Evolutionary conservation across 2,113 vertebrate species (phyloP).

Genomic region (Glaucidium brasilianum): DNA sequence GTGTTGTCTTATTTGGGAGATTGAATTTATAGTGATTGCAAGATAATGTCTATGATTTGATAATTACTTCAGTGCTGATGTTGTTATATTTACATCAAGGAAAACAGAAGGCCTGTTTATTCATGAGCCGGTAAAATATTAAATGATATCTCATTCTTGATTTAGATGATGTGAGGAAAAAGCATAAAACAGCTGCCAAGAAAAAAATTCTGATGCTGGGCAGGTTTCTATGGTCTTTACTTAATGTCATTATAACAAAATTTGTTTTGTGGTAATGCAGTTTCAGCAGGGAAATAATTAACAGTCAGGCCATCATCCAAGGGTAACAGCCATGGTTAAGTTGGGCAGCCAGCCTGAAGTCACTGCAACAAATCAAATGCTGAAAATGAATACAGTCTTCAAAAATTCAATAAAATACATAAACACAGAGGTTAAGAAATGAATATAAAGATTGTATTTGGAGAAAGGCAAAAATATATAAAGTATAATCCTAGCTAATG

Average conservation of each 20-base stretch:
- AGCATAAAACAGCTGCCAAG: neutral
- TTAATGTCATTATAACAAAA: conserved; percentile 34
- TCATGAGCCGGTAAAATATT: conserved; percentile 16
- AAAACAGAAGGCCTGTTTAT: neutral
- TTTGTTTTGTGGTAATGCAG: conserved; percentile 53
- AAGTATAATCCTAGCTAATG: neutral
- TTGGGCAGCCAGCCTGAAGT: conserved; percentile 31
- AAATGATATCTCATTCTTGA: neutral
- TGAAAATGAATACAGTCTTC: conserved; percentile 5
- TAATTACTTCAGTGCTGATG: conserved; percentile 7
- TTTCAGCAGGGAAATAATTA: conserved; percentile 57
- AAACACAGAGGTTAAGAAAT: neutral
- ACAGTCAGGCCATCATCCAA: conserved; percentile 14
- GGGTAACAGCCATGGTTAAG: neutral
- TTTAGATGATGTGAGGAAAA: conserved; percentile 6
- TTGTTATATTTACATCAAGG: conserved; percentile 12
- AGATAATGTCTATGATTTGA: neutral
- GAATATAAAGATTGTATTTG: neutral
- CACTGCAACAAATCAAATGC: conserved; percentile 25
- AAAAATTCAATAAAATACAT: conserved; percentile 31
- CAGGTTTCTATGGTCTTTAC: conserved; percentile 27
- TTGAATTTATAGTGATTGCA: neutral
- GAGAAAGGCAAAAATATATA: neutral
- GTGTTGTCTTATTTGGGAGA: neutral
- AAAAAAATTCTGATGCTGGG: neutral